Percentiles rank a stretch among this genome's conserved stretches.
These are phyloP conservation scores for Amphiura filiformis DNA, from an alignment of 35 echinoderm and acorn worm genomes.

Conservation along the genomic window DNA sequence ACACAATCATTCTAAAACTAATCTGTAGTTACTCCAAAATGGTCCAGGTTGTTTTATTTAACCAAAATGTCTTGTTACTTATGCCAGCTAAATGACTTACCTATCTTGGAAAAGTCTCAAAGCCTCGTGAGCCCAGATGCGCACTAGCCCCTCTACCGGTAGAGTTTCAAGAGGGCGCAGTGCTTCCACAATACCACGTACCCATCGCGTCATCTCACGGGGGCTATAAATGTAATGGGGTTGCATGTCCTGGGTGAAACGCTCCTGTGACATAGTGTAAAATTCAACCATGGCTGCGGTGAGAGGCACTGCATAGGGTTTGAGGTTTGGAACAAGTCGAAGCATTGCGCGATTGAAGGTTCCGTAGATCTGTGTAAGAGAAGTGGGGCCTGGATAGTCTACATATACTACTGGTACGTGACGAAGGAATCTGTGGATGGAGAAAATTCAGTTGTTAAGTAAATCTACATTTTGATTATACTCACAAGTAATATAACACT, in stretches of 20 bases:
- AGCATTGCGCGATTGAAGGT: conserved; percentile 87
- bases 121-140: conserved; percentile 99
- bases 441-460: not conserved
- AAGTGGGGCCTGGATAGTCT: conserved; percentile 85
- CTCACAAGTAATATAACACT: too few relatives aligned
- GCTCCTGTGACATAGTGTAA: conserved; percentile 80
- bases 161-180: conserved; percentile 90
- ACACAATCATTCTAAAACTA: too few relatives aligned
- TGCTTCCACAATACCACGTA: conserved; percentile 95
- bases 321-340: conserved; percentile 76
- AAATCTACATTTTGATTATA: not conserved
- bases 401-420: conserved; percentile 97
- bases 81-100: conserved; percentile 17
- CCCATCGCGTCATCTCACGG: conserved; percentile 99
- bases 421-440: conserved; percentile 66
- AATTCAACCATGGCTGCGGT: conserved; percentile 97
- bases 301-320: conserved; percentile 87
- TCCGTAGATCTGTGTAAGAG: conserved; percentile 94
- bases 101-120: conserved; percentile 98
- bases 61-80: too few relatives aligned
- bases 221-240: conserved; percentile 99
- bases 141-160: conserved; percentile 88
- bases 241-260: conserved; percentile 99
- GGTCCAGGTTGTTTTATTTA: not conserved
- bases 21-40: too few relatives aligned